Evolutionary conservation across 2,888 invertebrate genomes (phyloP).

Genomic region (Athrips mouffetella): DNA sequence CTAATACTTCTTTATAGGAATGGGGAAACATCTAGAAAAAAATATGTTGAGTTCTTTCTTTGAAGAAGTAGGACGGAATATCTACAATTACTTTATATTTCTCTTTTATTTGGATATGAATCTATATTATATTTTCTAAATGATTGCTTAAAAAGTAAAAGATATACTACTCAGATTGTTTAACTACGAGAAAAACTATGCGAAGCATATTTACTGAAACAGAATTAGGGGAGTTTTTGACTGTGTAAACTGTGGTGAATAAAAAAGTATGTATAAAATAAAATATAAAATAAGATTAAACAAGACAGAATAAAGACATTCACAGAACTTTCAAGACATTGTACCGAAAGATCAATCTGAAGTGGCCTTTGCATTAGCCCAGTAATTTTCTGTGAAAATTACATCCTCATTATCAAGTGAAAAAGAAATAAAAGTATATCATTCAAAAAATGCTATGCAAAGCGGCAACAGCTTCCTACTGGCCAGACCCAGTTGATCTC

Average conservation of each 20-base stretch:
- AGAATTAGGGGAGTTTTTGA: background rate
- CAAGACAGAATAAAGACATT: conserved; percentile 25
- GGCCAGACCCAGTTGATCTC: conserved; percentile 79
- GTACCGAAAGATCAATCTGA: conserved; percentile 11
- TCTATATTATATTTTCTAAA: too few species aligned
- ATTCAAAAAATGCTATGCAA: conserved; percentile 73
- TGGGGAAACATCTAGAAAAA: conserved; percentile 36
- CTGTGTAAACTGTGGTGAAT: conserved; percentile 20
- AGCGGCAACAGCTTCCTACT: conserved; percentile 75
- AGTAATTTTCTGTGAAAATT: conserved; percentile 7
- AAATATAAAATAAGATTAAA: conserved; percentile 28
- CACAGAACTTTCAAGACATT: conserved; percentile 5
- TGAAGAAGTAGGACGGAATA: too few species aligned
- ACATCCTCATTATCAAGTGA: background rate
- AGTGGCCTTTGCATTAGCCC: conserved; percentile 8
- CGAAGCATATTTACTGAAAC: too few species aligned
- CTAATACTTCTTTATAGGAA: too few species aligned
- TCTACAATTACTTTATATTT: too few species aligned
- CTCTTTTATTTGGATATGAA: too few species aligned
- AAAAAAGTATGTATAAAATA: conserved; percentile 27
- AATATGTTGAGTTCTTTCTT: conserved; percentile 30
- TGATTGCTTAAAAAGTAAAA: too few species aligned
- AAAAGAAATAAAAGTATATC: conserved; percentile 44
- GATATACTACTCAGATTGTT: too few species aligned
- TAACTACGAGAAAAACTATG: too few species aligned